Percentiles rank a stretch among this genome's conserved stretches.
Conservation (phyloP, 2,113 vertebrate genomes). For the Pachycephala philippinensis region DNA sequence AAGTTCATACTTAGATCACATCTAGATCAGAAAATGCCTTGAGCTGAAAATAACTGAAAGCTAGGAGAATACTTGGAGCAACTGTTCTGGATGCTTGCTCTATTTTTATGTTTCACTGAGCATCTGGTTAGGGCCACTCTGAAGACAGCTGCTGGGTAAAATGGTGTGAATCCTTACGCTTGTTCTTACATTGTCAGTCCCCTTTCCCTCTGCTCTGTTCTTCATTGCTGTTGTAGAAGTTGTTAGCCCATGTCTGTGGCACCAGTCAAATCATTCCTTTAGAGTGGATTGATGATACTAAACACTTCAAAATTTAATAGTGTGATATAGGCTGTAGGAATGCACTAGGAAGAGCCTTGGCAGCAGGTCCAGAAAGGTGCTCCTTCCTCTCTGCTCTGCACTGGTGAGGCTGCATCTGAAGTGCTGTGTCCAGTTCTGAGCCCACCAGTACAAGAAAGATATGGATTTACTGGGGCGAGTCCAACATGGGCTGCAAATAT, state of each 20-base stretch:
- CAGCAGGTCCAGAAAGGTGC: neutral
- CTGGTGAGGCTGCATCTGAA: neutral
- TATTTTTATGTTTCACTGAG: neutral
- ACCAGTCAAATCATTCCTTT: neutral
- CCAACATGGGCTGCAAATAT: neutral
- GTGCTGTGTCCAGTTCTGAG: neutral
- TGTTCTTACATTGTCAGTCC: neutral
- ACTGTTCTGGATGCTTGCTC: neutral
- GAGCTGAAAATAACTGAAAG: neutral
- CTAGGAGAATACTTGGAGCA: neutral
- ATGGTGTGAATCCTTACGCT: neutral
- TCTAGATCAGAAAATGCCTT: neutral
- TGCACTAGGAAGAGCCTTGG: neutral
- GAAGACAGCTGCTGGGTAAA: neutral
- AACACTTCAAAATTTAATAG: no score
- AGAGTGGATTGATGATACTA: neutral
- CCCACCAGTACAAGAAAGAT: neutral
- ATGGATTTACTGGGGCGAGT: fast-evolving
- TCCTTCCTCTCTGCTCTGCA: neutral
- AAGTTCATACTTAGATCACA: neutral
- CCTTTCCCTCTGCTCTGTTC: neutral
- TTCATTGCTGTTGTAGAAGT: neutral
- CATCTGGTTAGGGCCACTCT: neutral
- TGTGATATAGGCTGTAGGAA: neutral
- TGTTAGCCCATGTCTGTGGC: neutral